phyloP scores from a whole-genome alignment of 1,140 invertebrate genomes.

The Delia radicum region DNA sequence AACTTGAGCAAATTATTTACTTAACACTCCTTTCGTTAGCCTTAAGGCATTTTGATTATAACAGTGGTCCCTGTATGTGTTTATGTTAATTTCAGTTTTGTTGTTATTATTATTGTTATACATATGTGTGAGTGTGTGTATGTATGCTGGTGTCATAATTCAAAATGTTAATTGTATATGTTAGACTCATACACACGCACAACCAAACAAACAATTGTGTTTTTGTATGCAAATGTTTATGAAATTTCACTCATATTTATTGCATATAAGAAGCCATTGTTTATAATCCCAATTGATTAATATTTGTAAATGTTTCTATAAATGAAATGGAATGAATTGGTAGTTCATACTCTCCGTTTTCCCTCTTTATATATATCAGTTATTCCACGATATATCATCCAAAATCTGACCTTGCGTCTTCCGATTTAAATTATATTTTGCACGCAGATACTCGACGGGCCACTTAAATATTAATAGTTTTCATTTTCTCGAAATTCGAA shows the following conservation, averaged over 20 bases:
- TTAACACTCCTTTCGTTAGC: background rate
- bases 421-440: no score
- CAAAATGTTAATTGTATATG: background rate
- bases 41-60: background rate
- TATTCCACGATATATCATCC: no score
- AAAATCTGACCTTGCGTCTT: no score
- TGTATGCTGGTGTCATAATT: background rate
- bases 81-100: background rate
- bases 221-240: background rate
- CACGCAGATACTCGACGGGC: no score
- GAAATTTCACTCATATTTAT: background rate
- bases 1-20: background rate
- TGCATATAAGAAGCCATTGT: background rate
- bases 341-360: no score
- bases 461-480: no score
- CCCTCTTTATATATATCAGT: no score
- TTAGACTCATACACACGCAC: background rate
- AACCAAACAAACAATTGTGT: no score
- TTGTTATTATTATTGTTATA: background rate
- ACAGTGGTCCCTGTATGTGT: background rate
- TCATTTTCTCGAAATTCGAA: no score
- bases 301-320: background rate
- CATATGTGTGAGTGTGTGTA: background rate
- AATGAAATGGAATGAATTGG: no score
- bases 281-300: slow-evolving; percentile 8